Evolutionary conservation across 2,888 invertebrate genomes (phyloP).

Genomic region (Himalopsyche anomala): DNA sequence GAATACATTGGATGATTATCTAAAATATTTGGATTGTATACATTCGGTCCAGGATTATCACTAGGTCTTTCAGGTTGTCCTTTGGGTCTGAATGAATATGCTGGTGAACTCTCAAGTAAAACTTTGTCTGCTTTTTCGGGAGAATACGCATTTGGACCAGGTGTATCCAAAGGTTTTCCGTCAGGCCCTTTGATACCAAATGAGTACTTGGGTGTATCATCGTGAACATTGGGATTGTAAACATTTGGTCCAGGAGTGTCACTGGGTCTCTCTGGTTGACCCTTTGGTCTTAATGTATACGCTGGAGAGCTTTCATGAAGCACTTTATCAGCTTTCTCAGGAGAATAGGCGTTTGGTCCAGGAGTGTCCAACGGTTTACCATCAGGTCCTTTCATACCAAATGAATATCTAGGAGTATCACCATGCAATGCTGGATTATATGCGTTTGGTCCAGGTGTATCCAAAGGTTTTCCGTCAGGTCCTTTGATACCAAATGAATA

Average conservation of each 20-base stretch:
- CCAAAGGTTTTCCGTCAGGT: conserved; percentile 73
- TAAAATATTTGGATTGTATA: conserved; percentile 74
- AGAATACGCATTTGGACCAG: conserved; percentile 78
- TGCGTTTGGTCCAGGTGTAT: conserved; percentile 78
- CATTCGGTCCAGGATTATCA: conserved; percentile 76
- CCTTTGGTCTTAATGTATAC: conserved; percentile 84
- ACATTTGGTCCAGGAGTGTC: conserved; percentile 83
- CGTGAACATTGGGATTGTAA: conserved; percentile 77
- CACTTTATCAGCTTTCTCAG: conserved; percentile 78
- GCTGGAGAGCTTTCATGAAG: conserved; percentile 80
- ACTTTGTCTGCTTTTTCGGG: conserved; percentile 80
- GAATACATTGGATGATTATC: conserved; percentile 82
- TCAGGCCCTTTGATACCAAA: conserved; percentile 81
- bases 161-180: conserved; percentile 79
- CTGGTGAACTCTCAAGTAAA: conserved; percentile 79
- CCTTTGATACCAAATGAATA: conserved; percentile 81
- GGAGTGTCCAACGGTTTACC: conserved; percentile 79
- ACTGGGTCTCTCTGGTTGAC: conserved; percentile 79
- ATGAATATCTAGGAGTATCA: conserved; percentile 76
- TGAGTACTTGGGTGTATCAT: conserved; percentile 81
- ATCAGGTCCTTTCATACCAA: conserved; percentile 78
- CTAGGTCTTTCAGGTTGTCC: conserved; percentile 74
- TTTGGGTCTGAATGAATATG: conserved; percentile 85
- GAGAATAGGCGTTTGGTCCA: conserved; percentile 80
- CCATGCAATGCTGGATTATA: conserved; percentile 73